A percentile compares a stretch with the other conserved stretches of the same genome.
Conservation (phyloP, 1,140 invertebrate genomes). For the Kradibia gibbosae region DNA sequence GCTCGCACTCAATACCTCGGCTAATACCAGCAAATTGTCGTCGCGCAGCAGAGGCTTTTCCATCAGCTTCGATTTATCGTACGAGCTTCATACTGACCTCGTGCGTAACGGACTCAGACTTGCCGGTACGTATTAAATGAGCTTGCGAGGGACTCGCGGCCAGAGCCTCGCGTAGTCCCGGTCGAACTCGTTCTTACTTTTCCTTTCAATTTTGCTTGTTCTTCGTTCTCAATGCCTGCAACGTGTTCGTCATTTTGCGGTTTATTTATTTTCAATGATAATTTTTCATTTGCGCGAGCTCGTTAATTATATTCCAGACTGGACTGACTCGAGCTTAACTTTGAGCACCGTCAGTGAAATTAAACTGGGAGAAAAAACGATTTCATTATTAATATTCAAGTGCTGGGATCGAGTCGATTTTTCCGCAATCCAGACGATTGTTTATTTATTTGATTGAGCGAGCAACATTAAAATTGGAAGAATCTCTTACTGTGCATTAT, state of each 20-base stretch:
- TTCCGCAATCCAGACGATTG: too few relatives aligned
- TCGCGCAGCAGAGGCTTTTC: background rate
- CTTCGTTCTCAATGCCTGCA: background rate
- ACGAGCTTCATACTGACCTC: too few relatives aligned
- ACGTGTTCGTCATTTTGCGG: background rate
- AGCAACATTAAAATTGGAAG: background rate
- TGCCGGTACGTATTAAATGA: background rate
- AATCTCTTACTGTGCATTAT: background rate
- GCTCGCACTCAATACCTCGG: background rate
- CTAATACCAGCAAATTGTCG: background rate
- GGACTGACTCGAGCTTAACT: background rate
- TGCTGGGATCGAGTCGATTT: background rate
- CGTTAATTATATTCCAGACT: constrained; percentile 11
- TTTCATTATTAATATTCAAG: background rate
- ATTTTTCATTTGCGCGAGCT: background rate
- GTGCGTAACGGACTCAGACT: background rate
- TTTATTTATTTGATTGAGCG: too few relatives aligned
- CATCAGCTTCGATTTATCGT: background rate
- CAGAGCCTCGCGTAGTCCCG: too few relatives aligned
- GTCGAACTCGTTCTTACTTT: background rate
- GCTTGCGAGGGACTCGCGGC: background rate
- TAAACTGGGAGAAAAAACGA: too few relatives aligned
- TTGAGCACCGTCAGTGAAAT: background rate
- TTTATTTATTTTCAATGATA: background rate
- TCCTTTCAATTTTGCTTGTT: background rate